Percentiles rank a stretch among this genome's conserved stretches.
phyloP scores from a whole-genome alignment of 2,797 vertebrate genomes.

The Jordanella pulchra region DNA sequence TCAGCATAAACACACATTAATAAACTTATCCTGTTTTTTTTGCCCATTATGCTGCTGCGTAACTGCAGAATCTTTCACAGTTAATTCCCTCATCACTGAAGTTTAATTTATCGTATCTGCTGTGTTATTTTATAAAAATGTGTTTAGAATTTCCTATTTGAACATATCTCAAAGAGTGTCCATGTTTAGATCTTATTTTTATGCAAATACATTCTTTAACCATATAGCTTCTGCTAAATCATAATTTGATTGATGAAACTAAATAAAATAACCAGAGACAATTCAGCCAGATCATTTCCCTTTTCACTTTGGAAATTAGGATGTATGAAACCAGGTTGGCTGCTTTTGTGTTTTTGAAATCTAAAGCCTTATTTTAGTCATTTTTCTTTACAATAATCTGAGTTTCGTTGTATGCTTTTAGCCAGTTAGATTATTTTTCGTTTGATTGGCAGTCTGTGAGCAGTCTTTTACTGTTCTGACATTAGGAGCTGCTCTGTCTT shows the following conservation, averaged over 20 bases:
- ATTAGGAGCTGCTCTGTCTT: slow-evolving; percentile 75
- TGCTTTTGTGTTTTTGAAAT: slow-evolving; percentile 37
- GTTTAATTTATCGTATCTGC: slow-evolving; percentile 22
- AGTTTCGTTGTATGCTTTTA: slow-evolving; percentile 60
- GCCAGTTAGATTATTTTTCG: slow-evolving; percentile 41
- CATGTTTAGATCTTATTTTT: slow-evolving; percentile 46
- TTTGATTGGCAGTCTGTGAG: slow-evolving; percentile 64
- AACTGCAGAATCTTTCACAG: slow-evolving; percentile 39
- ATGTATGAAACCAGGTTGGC: slow-evolving; percentile 22
- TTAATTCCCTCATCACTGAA: slow-evolving; percentile 33
- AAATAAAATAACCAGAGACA: slow-evolving; percentile 69
- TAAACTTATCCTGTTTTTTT: slow-evolving; percentile 40
- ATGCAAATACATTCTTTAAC: slow-evolving; percentile 57
- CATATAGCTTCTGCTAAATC: slow-evolving; percentile 62
- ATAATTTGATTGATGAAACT: slow-evolving; percentile 33
- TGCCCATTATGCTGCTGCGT: slow-evolving; percentile 46
- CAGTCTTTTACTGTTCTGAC: slow-evolving; percentile 71
- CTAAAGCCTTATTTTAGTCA: slow-evolving; percentile 16
- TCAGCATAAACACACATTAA: slow-evolving; percentile 30
- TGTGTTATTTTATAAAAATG: slow-evolving; percentile 29
- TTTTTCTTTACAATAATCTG: slow-evolving; percentile 31
- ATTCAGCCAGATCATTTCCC: slow-evolving; percentile 58
- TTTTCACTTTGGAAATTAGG: slow-evolving; percentile 20
- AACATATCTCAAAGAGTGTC: slow-evolving; percentile 41
- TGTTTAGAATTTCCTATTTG: slow-evolving; percentile 33